Base-by-base conservation (phyloP, 2,113 vertebrate genomes). In the Ctenodactylus gundi region DNA sequence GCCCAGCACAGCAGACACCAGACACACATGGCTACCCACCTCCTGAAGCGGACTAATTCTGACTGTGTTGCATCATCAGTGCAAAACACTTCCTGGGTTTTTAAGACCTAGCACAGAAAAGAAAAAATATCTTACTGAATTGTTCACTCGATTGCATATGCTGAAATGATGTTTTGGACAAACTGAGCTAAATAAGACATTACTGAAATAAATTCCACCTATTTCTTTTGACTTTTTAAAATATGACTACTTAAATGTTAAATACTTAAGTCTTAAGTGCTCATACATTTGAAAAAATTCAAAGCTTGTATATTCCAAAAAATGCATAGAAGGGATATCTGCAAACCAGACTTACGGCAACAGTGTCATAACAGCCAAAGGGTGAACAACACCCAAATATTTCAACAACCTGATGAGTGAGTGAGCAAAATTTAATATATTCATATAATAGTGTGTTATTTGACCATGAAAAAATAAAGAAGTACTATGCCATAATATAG, bases 161-260 rank as follows among this genome's bases (percentile, higher is more conserved):
- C 21, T 90, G 12, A 94, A 67, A 77, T 78, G 4, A n/a, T 65
- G 72, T 23, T 57, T 87, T 57, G 7, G 21, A 41, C 93, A 53
- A 3, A 44, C 14, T 58, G 10, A 68, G 44, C 10, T 89, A 83
- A 90, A 82, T 58, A 92, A 82, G 64, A 90, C 1, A 21, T 64
- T 88, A 70, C 73, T 49, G n/a, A n/a, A n/a, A 91, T 93, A 76
- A 85, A 58, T 46, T 87, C 9, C 25, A 76, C 17, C 14, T 51
- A 27, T 73, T 88, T 62, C 25, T 55, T 46, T 62, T 53, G 44
- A 46, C 49, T 62, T 68, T 77, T 77, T n/a, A 49, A 51, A 86
- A 25, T n/a, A 5, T 77, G 31, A 14, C 18, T 83, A 64, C 27
- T 68, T 67, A 76, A 57, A 57, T 18, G 51, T 51, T 88, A 62